Base-by-base conservation (phyloP, 2,797 vertebrate genomes). In the Melanogrammus aeglefinus region DNA sequence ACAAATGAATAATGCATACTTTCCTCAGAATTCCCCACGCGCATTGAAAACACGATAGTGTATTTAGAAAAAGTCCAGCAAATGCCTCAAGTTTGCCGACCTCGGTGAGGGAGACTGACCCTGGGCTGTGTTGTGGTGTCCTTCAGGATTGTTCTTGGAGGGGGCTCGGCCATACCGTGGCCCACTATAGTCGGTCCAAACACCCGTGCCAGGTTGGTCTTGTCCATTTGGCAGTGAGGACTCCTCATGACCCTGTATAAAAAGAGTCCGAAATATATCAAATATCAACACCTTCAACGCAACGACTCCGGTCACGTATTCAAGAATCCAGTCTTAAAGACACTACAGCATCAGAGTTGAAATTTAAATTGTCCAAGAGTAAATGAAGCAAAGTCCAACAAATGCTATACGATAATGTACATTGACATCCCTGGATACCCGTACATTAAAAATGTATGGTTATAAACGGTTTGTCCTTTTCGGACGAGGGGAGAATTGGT, bases 181-280 rank as follows among this genome's bases (percentile, higher is more conserved):
- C 96, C 96, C 6, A 97, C 93, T 0, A 97, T 83, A 0, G 95
- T 96, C 0, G 96, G 96, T 9, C 95, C 96, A 76, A 97, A 97
- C 27, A 97, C 93, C 0, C 94, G 89, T 9, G 96, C 90, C 83
- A 97, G 76, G 57, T 96, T 97, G n/a, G 91, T 87, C 78, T 87
- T 79, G 8, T 96, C 94, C 96, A 97, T 97, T 87, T 94, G 93
- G 88, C 94, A 95, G 8, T 77, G 51, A 0, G 91, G 90, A 73
- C 94, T 95, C n/a, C 2, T 72, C 0, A 93, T 93, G 47, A 95
- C 93, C 41, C 95, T 95, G 76, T 0, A 44, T 0, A 78, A 36
- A 16, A 78, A 13, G 3, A 47, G 27, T 6, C 10, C 27, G 9
- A 21, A 39, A 21, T n/a, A n/a, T 16, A 18, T 21, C 9, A 5